Percentiles rank a stretch among this genome's conserved stretches.
Evolutionary conservation across 2,888 invertebrate species (phyloP).

Genomic region (Stenodema calcarata): DNA sequence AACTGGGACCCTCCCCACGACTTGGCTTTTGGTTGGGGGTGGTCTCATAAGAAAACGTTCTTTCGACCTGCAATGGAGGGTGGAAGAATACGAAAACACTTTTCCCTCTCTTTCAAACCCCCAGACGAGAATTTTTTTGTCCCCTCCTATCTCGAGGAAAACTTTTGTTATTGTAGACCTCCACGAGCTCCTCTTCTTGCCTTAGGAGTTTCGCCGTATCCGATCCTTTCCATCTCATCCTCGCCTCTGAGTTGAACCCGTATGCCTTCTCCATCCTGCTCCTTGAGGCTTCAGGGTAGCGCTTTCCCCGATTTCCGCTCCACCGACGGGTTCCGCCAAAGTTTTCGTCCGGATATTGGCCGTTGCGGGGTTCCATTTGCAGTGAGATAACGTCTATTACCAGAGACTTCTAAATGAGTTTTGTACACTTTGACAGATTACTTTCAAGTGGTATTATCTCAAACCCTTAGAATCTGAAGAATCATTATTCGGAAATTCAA

Average conservation of each 20-base stretch:
- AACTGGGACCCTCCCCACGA: background rate
- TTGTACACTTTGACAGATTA: background rate
- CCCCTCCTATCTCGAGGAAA: background rate
- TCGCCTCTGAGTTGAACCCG: background rate
- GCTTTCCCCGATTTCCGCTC: background rate
- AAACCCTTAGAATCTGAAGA: too few species aligned
- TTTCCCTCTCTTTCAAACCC: background rate
- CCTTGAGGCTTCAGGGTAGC: background rate
- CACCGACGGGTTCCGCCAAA: background rate
- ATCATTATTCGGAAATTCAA: too few species aligned
- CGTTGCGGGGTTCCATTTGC: background rate
- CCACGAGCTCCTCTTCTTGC: background rate
- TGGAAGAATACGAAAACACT: background rate
- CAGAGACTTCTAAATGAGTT: background rate
- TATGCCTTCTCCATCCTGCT: background rate
- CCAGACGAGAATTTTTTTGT: background rate
- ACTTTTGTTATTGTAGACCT: background rate
- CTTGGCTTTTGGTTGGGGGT: background rate
- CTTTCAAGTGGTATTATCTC: background rate
- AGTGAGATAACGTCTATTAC: background rate
- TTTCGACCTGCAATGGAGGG: background rate
- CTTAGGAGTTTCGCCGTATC: background rate
- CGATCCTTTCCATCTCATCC: background rate
- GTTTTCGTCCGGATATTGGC: background rate
- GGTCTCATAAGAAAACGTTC: background rate